Base-by-base conservation (phyloP, 30 jellyfish, hydroid and myxozoan genomes). In the Cassiopea xamachana region DNA sequence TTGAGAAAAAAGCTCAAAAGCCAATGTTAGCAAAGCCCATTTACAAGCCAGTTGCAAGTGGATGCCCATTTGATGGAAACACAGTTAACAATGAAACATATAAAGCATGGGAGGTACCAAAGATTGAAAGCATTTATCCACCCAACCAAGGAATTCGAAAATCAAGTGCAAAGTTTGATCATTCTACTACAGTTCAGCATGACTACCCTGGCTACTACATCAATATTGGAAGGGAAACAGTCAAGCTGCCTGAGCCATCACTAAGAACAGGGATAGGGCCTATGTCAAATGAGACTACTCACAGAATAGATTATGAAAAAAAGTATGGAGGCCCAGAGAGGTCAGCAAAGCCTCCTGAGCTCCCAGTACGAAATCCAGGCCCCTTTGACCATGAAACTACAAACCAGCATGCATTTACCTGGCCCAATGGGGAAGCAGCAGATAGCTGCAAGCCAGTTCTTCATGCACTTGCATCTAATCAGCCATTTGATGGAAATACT, bases 41-140 rank as follows among this genome's bases (percentile, higher is more conserved):
- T 61, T 91, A 89, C 85, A 87, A 86, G 58, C 89, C 96, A 19
- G 92, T 87, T 19, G 84, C 94, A 19, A 88, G 94, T 73, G 96
- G 85, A 55, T 61, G 92, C 5, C 99, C 99, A 1, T 96, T 96
- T 81, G 93, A 82, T 81, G 97, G 93, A n/a, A 91, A 76, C 44
- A 96, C 99, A 12, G 99, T 96, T 16, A 97, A 96, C 68, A 88
- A 92, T 55, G 97, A 96, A 90, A 96, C 99, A 60, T 96, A 96
- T 88, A 96, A 86, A 75, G 90, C 93, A 60, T 96, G 99, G 99
- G 98, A 96, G 12, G 73, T 91, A 14, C 98, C 97, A 45, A 81
- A 51, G 69, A 71, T 83, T 27, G 93, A 87, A 50, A 93, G 93
- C 43, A 45, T 96, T 47, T 96, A 87, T 13, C 97, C 96, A 18